These are phyloP conservation scores for Athrips mouffetella DNA, from an alignment of 2,888 invertebrate species.

Conservation along the genomic window DNA sequence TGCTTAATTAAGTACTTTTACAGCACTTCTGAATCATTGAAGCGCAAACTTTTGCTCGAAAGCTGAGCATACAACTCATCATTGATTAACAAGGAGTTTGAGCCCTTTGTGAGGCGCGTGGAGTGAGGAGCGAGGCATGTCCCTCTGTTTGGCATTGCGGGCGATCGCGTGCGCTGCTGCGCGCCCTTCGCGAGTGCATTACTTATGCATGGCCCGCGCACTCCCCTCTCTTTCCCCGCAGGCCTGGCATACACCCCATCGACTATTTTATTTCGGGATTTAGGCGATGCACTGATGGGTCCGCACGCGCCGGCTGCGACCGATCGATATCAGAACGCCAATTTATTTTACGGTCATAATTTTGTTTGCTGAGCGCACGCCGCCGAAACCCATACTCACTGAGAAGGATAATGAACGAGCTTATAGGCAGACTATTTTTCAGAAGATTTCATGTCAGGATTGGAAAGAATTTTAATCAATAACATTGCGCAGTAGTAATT, in stretches of 20 bases:
- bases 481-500: slow-evolving; percentile 45
- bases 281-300: slow-evolving; percentile 54
- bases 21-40: slow-evolving; percentile 20
- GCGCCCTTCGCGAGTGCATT: slow-evolving; percentile 69
- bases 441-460: neutral
- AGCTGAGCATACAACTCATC: slow-evolving; percentile 41
- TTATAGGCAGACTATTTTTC: neutral
- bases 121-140: slow-evolving; percentile 27
- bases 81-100: slow-evolving; percentile 60
- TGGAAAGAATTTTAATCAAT: slow-evolving; percentile 39
- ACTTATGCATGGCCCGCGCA: slow-evolving; percentile 66
- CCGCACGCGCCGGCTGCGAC: slow-evolving; percentile 45
- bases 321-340: slow-evolving; percentile 42
- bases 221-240: slow-evolving; percentile 18
- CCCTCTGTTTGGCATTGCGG: slow-evolving; percentile 50
- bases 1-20: slow-evolving; percentile 12
- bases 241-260: slow-evolving; percentile 33
- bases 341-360: slow-evolving; percentile 19
- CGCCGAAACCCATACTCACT: too few species aligned
- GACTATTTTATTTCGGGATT: slow-evolving; percentile 65
- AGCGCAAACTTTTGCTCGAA: slow-evolving; percentile 27
- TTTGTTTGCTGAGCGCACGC: neutral
- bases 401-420: slow-evolving; percentile 7
- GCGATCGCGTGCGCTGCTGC: slow-evolving; percentile 63
- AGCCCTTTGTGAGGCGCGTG: slow-evolving; percentile 44